Conservation (phyloP, 1,140 invertebrate genomes). For the Lepidurus apus region DNA sequence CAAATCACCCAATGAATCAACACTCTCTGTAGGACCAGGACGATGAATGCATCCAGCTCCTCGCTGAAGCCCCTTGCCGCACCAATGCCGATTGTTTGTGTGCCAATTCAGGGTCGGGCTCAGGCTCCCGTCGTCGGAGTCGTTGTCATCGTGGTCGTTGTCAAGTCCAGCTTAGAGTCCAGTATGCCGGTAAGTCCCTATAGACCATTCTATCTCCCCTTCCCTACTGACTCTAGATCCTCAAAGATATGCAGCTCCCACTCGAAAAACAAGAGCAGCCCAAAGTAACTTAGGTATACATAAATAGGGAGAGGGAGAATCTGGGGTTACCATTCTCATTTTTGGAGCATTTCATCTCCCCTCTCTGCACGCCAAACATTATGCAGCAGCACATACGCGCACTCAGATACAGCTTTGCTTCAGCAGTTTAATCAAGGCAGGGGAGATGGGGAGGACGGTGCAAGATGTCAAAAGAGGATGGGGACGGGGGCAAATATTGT, state of each 20-base stretch:
- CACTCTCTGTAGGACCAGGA: neutral
- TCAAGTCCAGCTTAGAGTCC: neutral
- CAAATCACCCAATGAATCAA: no score
- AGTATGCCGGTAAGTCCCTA: neutral
- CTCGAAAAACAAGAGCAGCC: no score
- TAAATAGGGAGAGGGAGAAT: no score
- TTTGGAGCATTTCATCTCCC: neutral
- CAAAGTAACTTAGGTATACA: no score
- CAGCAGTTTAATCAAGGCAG: slow-evolving; percentile 9
- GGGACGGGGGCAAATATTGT: neutral
- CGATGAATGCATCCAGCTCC: neutral
- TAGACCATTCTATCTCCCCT: neutral
- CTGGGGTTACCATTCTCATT: neutral
- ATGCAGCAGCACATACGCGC: slow-evolving; percentile 4
- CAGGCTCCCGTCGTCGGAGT: neutral
- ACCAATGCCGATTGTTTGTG: slow-evolving; percentile 21
- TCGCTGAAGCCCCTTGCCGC: slow-evolving; percentile 9
- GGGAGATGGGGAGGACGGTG: neutral
- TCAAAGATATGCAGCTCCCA: no score
- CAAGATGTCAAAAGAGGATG: neutral
- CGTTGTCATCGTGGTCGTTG: slow-evolving; percentile 29
- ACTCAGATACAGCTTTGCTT: neutral
- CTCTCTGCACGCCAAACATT: neutral
- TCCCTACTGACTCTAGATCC: neutral
- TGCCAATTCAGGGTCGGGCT: neutral